Evolutionary conservation across 2,797 vertebrate species (phyloP), one percentile per base, ranked within the genome.

Genomic region (Lerista edwardsae): DNA sequence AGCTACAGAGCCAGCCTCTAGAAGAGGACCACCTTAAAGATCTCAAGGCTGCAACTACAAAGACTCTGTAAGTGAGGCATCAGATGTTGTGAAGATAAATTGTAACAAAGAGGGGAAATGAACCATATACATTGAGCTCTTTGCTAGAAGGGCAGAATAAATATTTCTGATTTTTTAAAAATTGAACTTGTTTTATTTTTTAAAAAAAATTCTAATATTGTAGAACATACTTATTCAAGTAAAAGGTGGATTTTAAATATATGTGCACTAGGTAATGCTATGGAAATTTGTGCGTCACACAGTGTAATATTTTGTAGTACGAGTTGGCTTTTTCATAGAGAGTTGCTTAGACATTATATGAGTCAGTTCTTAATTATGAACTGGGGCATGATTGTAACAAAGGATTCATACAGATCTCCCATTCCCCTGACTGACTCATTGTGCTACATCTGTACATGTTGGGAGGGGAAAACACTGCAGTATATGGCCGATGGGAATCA

Each of bases 21-120:
- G 90, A 96, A 61, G 96, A 97, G 87, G 93, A 96, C 23, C 91
- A 90, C 76, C 93, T 98, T 79, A 95, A 95, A 85, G 97, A 97
- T 61, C 97, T 99, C 57, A 96, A 89, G 88, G 86, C 89, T 84
- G 97, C 96, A 39, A 98, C 98, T 67, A 93, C 95, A 86, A 96
- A 95, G 94, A 93, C 97, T 69, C 78, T 96, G 98, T 99, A 95
- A 98, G 98, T 95, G 65, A 82, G 25, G 47, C 8, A 4, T 72
- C 9, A 19, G 44, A 14, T 65, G 36, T 27, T 36, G 31, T 25
- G 25, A 1, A 7, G 64, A 29, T 51, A 27, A 47, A 51, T 15
- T 67, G 12, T 61, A 15, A 17, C 14, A 65, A 27, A 2, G 2
- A 29, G 39, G 15, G 41, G 62, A 41, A 41, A 10, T 12, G n/a